Evolutionary conservation across 2,797 vertebrate genomes (phyloP).

Genomic region (Natrix natrix): DNA sequence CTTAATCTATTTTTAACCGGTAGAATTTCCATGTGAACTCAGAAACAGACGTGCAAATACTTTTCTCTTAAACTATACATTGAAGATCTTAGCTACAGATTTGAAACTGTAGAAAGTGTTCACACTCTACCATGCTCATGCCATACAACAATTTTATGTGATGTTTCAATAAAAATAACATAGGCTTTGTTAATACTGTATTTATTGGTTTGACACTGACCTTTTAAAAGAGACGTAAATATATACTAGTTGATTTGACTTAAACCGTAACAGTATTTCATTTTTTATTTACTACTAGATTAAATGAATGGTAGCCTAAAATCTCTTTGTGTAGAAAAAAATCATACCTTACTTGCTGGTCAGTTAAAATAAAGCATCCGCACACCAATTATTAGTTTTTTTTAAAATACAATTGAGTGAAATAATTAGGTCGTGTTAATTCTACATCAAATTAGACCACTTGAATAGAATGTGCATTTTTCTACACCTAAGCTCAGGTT

Average conservation of each 20-base stretch:
- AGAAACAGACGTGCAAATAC: not conserved
- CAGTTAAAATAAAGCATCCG: not conserved
- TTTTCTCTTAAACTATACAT: slow-evolving; percentile 1
- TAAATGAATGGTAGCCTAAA: not conserved
- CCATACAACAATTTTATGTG: not conserved
- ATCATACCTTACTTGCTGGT: not conserved
- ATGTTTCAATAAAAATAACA: not conserved
- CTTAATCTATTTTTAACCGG: not conserved
- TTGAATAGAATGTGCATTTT: not conserved
- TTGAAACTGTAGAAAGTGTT: slow-evolving; percentile 15
- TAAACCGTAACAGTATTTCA: not conserved
- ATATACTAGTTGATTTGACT: not conserved
- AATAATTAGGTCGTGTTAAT: not conserved
- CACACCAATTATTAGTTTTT: not conserved
- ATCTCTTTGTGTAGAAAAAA: not conserved
- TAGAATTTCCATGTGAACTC: not conserved
- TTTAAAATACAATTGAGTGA: not conserved
- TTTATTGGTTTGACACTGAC: not conserved
- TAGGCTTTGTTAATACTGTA: not conserved
- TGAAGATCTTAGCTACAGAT: slow-evolving; percentile 16
- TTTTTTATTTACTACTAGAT: not conserved
- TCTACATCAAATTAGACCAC: not conserved
- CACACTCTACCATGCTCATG: not conserved
- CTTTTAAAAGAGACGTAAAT: not conserved
- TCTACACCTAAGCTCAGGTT: not conserved